Evolutionary conservation across 2,888 invertebrate genomes (phyloP), one percentile per base, ranked within the genome.

Genomic region (Neocrepidodera transversa): DNA sequence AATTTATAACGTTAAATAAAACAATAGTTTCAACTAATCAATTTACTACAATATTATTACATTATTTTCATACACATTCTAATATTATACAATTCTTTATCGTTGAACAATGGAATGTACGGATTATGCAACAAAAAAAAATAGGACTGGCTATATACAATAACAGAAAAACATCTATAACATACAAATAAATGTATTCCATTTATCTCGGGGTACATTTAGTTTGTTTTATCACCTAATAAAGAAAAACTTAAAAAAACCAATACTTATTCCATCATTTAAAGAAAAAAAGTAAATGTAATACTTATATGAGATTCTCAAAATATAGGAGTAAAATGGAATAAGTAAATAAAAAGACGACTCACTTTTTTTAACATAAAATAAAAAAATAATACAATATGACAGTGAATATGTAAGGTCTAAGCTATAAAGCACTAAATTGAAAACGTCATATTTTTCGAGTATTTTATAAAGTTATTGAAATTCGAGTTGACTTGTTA

Each of bases 11-110:
- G n/a, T n/a, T n/a, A n/a, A n/a, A n/a, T n/a, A 43, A 43, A 3
- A 17, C 8, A 13, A 28, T 14, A 35, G 16, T 48, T 48, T 30
- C 36, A 38, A 36, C 50, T 50, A 36, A 36, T 50, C 23, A 50
- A 10, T 50, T 50, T 50, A 36, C 50, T 50, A 50, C 50, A 50
- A 23, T 30, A 50, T 32, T 47, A 28, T 48, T 47, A 47, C 47
- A 28, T 47, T 47, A 50, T 50, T 50, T 50, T 36, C 50, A 50
- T 50, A 50, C 50, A 50, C 36, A 50, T 18, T 49, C 50, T 50
- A 38, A 50, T 50, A 50, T 36, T 50, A 18, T 50, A 50, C 50
- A 50, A 20, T 50, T 36, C 18, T 50, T 50, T 45, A 47, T 47
- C 47, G 14, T 28, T 47, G 30, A 47, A 47, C 10, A 47, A 47